Conservation (phyloP, 2,888 invertebrate genomes). For the Amblyjoppa proteus region DNA sequence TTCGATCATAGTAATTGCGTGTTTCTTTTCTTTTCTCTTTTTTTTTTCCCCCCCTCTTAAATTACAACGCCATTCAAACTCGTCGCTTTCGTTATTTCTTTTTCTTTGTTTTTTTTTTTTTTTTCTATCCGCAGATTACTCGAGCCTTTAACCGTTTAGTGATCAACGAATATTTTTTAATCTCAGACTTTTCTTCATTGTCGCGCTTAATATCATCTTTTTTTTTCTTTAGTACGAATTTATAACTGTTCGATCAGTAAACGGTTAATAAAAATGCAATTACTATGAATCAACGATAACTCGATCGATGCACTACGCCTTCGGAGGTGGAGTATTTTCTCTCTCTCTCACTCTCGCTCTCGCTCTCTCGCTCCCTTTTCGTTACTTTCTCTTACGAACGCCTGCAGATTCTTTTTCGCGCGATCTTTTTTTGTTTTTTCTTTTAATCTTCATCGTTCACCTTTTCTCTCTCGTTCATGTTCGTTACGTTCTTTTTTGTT, state of each 20-base stretch:
- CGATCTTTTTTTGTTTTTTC: conserved; percentile 60
- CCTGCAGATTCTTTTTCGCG: conserved; percentile 67
- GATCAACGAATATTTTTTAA: conserved; percentile 19
- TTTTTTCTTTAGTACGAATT: conserved; percentile 24
- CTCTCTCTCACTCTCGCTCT: conserved; percentile 53
- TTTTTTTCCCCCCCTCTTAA: conserved; percentile 42
- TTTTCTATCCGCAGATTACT: conserved; percentile 20
- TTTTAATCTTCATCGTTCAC: conserved; percentile 25
- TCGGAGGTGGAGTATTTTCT: conserved; percentile 74
- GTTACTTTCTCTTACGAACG: conserved; percentile 61
- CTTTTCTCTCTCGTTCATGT: conserved; percentile 50
- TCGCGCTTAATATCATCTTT: conserved; percentile 24
- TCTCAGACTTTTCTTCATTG: neutral
- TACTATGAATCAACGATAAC: conserved; percentile 64
- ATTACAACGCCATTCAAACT: conserved; percentile 73
- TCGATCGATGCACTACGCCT: conserved; percentile 72
- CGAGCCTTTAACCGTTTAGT: conserved; percentile 8
- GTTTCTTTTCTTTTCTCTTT: conserved; percentile 66
- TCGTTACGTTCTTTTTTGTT: conserved; percentile 53
- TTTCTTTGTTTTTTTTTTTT: conserved; percentile 37
- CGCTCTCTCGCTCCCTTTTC: conserved; percentile 52
- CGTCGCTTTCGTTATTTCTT: conserved; percentile 29
- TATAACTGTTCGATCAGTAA: conserved; percentile 20
- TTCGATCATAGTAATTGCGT: conserved; percentile 43
- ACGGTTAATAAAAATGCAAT: conserved; percentile 53